Base-by-base conservation (phyloP, 2,797 vertebrate species). In the Peromyscus nudipes region DNA sequence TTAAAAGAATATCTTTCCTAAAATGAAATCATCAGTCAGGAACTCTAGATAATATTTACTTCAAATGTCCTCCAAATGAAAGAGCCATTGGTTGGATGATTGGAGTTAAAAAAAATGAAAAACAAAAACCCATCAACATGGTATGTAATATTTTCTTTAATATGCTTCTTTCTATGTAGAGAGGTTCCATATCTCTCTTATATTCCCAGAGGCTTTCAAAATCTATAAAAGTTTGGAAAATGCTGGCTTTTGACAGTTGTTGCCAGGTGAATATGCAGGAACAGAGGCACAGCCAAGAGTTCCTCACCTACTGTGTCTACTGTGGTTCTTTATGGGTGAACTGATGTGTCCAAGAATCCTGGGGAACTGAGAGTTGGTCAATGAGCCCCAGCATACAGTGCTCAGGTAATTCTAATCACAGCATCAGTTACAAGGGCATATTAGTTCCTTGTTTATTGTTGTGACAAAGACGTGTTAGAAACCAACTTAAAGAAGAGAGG, bases 101-200 rank as follows among this genome's bases (percentile, higher is more conserved):
- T 86, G 7, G 49, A n/a, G 10, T 43, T 43, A 27, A 14, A 49
- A 23, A 57, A 23, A 16, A 40, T 12, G 13, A 29, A 77, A 2
- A 29, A 52, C 8, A 60, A 82, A 25, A 21, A 34, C 31, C 17
- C 29, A 31, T 67, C 49, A 89, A 34, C 34, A 23, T 21, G 4
- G 21, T n/a, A 69, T 49, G 13, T 29, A 46, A 62, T 40, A 46
- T 84, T 93, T 95, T 96, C 34, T 76, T 94, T 37, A 81, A n/a
- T 62, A 57, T 73, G 17, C 13, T 29, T 49, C 40, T 52, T 95
- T 93, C 85, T 81, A 77, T 17, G 27, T 7, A 29, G 43, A 67
- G 19, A 85, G 16, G n/a, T 82, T 82, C 89, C 12, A 57, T 25
- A 60, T 9, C 12, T 49, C 34, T 69, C 8, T 62, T 64, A 6